Conservation (phyloP, 2,797 vertebrate species). For the Thripadectes ignobilis region DNA sequence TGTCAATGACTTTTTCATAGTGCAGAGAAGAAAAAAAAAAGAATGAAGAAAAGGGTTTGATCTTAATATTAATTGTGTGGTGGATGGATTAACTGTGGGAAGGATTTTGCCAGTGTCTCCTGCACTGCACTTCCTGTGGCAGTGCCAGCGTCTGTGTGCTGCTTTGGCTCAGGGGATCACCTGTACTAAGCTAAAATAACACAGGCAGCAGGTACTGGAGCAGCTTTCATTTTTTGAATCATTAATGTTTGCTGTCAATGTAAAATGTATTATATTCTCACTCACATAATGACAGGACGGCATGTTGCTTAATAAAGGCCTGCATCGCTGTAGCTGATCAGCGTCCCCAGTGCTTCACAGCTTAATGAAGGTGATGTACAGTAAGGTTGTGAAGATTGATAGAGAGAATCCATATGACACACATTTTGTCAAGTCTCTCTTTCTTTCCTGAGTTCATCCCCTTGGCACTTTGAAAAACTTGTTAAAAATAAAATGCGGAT, state of each 20-base stretch:
- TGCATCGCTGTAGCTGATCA: constrained; percentile 58
- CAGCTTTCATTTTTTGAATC: constrained; percentile 73
- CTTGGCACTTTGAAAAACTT: constrained; percentile 40
- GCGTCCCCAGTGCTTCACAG: constrained; percentile 68
- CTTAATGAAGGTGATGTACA: constrained; percentile 78
- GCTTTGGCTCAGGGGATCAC: constrained; percentile 55
- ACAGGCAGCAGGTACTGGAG: constrained; percentile 36
- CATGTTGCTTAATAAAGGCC: constrained; percentile 73
- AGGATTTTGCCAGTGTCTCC: constrained; percentile 34
- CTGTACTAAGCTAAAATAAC: constrained; percentile 45
- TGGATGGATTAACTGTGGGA: constrained; percentile 44
- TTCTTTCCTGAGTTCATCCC: background rate
- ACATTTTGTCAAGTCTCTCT: constrained; percentile 37
- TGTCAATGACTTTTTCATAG: constrained; percentile 33
- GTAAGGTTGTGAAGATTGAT: constrained; percentile 69
- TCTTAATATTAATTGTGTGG: constrained; percentile 39
- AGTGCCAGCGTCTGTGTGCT: background rate
- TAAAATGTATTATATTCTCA: constrained; percentile 57
- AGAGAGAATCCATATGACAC: constrained; percentile 56
- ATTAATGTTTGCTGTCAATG: constrained; percentile 69
- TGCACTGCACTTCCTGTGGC: constrained; percentile 27
- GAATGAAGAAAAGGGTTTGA: background rate
- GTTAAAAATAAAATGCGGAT: constrained; percentile 62
- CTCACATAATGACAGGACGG: constrained; percentile 58
- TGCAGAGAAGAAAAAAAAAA: background rate